Conservation (phyloP, 2,797 vertebrate species). For the Enteromius thamalakanensis region DNA sequence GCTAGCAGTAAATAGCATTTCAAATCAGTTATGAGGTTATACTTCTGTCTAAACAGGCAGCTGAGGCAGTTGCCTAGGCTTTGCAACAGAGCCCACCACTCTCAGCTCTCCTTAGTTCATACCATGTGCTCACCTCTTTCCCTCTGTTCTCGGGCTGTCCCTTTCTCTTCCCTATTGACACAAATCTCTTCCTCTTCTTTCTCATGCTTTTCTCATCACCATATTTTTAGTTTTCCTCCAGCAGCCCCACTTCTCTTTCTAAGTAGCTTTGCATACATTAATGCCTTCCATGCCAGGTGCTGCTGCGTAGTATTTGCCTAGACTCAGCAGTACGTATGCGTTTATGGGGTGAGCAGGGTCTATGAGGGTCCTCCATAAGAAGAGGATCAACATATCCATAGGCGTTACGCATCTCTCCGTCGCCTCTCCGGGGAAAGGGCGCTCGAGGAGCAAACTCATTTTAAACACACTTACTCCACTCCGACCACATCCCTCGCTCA, state of each 20-base stretch:
- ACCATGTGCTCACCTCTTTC: constrained; percentile 17
- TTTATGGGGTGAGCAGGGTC: constrained; percentile 22
- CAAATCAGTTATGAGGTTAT: background rate
- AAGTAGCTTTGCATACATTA: constrained; percentile 55
- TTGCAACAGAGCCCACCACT: background rate
- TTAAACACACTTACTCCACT: constrained; percentile 33
- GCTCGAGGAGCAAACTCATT: constrained; percentile 50
- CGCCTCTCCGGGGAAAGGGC: constrained; percentile 46
- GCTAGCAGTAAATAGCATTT: background rate
- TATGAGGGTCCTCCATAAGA: constrained; percentile 40
- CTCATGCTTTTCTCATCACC: constrained; percentile 55
- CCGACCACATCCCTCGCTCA: constrained; percentile 36
- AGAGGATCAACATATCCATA: constrained; percentile 48
- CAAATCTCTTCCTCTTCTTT: constrained; percentile 6
- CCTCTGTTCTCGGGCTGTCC: constrained; percentile 45
- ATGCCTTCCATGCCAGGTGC: constrained; percentile 36
- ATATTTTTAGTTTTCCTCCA: constrained; percentile 30
- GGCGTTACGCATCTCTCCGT: constrained; percentile 26
- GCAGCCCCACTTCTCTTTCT: constrained; percentile 32
- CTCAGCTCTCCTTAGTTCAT: background rate
- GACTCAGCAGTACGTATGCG: constrained; percentile 28
- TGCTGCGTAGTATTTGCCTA: constrained; percentile 46
- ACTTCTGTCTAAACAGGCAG: background rate
- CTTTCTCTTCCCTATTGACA: background rate
- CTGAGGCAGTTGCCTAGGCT: background rate